A percentile compares a stretch with the other conserved stretches of the same genome.
Evolutionary conservation across 2,888 invertebrate genomes (phyloP).

Genomic region (Loripinus fragilis): DNA sequence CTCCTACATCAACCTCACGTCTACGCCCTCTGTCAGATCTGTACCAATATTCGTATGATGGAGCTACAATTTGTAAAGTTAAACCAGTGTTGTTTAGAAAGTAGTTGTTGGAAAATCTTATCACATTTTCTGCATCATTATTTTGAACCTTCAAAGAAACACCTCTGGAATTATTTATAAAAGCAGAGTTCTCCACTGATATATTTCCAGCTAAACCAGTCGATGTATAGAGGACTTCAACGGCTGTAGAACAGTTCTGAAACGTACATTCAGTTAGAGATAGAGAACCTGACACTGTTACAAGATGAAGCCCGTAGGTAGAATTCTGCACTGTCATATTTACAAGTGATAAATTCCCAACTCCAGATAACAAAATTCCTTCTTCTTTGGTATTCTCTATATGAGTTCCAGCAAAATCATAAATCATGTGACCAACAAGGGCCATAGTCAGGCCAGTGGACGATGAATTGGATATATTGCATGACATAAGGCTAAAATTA

Average conservation of each 20-base stretch:
- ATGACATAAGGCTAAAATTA: not conserved
- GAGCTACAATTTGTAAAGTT: not conserved
- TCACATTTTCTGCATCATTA: not conserved
- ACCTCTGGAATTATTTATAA: conserved; percentile 16
- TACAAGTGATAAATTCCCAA: not conserved
- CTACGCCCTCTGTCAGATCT: not conserved
- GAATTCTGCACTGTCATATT: conserved; percentile 6
- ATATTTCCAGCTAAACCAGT: conserved; percentile 8
- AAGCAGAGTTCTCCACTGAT: conserved; percentile 9
- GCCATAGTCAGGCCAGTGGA: not conserved
- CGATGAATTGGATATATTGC: not conserved
- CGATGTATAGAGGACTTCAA: not conserved
- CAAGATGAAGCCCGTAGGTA: not conserved
- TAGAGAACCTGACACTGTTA: not conserved
- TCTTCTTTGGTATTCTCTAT: not conserved
- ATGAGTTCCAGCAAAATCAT: conserved; percentile 1
- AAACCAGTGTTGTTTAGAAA: not conserved
- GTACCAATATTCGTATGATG: conserved; percentile 10
- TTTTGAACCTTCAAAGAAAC: not conserved
- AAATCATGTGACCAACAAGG: not conserved
- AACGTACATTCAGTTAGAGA: not conserved
- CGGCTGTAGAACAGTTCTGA: not conserved
- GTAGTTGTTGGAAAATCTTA: conserved; percentile 10
- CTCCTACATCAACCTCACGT: conserved; percentile 20
- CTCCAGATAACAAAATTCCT: not conserved